Evolutionary conservation across 2,888 invertebrate genomes (phyloP).

Genomic region (Dendrolimus pini): DNA sequence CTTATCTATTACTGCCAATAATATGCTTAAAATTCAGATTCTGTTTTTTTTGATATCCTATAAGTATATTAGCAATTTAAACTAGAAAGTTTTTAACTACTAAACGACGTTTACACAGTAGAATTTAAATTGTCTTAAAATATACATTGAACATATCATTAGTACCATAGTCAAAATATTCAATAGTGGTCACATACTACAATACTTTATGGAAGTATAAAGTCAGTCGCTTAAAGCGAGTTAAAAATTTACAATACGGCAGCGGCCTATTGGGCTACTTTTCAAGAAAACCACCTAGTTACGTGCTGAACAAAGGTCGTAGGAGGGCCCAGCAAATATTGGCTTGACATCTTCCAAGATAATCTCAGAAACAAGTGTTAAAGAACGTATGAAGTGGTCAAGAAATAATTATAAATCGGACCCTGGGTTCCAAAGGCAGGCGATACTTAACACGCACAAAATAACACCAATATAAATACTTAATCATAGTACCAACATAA

Average conservation of each 20-base stretch:
- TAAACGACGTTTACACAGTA: background rate
- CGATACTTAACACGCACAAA: too few relatives aligned
- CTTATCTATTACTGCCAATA: too few relatives aligned
- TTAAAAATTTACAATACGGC: background rate
- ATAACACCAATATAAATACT: too few relatives aligned
- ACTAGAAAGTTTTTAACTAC: background rate
- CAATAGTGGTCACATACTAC: slow-evolving; percentile 8
- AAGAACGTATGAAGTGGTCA: background rate
- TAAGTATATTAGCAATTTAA: background rate
- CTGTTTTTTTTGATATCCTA: background rate
- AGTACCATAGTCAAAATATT: slow-evolving; percentile 14
- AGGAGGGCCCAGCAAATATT: too few relatives aligned
- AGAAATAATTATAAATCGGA: background rate
- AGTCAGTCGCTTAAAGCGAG: slow-evolving; percentile 4
- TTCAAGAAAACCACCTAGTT: too few relatives aligned
- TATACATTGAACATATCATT: too few relatives aligned
- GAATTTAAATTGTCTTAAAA: background rate
- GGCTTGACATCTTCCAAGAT: too few relatives aligned
- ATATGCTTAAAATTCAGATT: too few relatives aligned
- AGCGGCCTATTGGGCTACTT: too few relatives aligned
- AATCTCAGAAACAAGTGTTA: background rate
- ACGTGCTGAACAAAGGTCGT: too few relatives aligned
- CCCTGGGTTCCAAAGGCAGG: too few relatives aligned
- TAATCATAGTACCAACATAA: too few relatives aligned
- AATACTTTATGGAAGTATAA: slow-evolving; percentile 16